Percentiles rank a stretch among this genome's conserved stretches.
Conservation (phyloP, 64 coral and sea anemone species). For the Platygyra sinensis region DNA sequence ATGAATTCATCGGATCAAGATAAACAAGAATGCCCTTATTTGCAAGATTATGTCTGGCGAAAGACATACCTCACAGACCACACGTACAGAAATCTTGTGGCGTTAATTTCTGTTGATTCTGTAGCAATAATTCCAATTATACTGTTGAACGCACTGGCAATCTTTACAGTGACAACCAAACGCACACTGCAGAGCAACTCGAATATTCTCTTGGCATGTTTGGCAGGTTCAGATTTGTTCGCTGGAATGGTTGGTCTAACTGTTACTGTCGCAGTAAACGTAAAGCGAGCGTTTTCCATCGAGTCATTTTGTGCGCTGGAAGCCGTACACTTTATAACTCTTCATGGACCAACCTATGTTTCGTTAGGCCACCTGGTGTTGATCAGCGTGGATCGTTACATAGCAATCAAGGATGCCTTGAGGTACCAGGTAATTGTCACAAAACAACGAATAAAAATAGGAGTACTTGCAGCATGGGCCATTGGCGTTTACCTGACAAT, state of each 20-base stretch:
- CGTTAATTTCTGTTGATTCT: not conserved
- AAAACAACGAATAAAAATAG: not conserved
- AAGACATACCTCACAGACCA: not conserved
- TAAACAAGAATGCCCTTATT: not conserved
- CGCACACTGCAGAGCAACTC: not conserved
- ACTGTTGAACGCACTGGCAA: not conserved
- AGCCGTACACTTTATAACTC: not conserved
- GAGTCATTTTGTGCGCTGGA: not conserved
- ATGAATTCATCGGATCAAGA: not conserved
- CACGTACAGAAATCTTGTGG: not conserved
- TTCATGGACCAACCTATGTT: not conserved
- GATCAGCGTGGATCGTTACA: not conserved
- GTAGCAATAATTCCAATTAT: not conserved
- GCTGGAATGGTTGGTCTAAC: not conserved
- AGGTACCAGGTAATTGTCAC: not conserved
- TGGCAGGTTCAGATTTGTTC: not conserved
- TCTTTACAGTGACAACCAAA: not conserved
- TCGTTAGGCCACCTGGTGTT: not conserved
- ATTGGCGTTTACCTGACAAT: not conserved
- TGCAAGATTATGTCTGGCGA: not conserved
- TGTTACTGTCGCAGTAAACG: not conserved
- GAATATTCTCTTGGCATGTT: not conserved
- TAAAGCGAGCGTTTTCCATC: not conserved
- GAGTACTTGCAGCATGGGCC: not conserved
- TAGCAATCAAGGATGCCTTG: not conserved